phyloP scores from a whole-genome alignment of 37 sponge, comb jelly and placozoan species.

The Dysidea cf. avara region DNA sequence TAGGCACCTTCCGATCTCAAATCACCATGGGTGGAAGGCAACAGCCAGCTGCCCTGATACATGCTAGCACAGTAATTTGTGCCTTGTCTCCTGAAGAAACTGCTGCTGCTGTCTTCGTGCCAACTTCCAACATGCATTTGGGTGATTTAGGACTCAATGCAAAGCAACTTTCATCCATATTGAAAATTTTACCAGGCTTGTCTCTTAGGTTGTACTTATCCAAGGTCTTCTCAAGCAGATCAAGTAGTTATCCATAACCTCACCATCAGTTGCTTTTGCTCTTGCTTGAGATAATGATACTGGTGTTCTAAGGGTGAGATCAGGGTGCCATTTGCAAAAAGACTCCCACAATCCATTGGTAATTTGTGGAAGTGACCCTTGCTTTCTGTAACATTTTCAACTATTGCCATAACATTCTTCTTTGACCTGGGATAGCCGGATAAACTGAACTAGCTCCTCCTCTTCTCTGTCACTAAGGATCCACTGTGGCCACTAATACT shows the following conservation, averaged over 20 bases:
- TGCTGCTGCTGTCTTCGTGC: constrained; percentile 18
- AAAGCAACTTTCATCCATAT: constrained; percentile 51
- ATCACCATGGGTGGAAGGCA: constrained; percentile 39
- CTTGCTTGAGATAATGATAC: constrained; percentile 35
- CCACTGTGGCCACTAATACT: not conserved
- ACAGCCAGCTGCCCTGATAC: constrained; percentile 37
- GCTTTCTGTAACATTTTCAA: not conserved
- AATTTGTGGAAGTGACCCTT: not conserved
- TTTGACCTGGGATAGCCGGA: constrained; percentile 9
- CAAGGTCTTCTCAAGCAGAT: constrained; percentile 33
- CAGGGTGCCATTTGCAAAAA: constrained; percentile 38
- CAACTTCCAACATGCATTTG: constrained; percentile 7
- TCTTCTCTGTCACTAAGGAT: not conserved
- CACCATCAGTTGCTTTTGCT: constrained; percentile 23
- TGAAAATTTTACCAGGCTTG: constrained; percentile 42
- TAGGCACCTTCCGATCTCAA: constrained; percentile 1
- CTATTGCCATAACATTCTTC: constrained; percentile 14
- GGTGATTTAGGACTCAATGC: constrained; percentile 31
- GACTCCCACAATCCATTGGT: constrained; percentile 32
- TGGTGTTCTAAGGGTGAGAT: constrained; percentile 22
- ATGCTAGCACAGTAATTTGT: constrained; percentile 45
- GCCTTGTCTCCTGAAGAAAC: constrained; percentile 7
- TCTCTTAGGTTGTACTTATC: constrained; percentile 28
- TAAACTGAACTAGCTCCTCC: not conserved
- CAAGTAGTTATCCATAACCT: constrained; percentile 35